These are phyloP conservation scores for Cataglyphis albicans DNA, from an alignment of 2,888 invertebrate species.

Conservation along the genomic window DNA sequence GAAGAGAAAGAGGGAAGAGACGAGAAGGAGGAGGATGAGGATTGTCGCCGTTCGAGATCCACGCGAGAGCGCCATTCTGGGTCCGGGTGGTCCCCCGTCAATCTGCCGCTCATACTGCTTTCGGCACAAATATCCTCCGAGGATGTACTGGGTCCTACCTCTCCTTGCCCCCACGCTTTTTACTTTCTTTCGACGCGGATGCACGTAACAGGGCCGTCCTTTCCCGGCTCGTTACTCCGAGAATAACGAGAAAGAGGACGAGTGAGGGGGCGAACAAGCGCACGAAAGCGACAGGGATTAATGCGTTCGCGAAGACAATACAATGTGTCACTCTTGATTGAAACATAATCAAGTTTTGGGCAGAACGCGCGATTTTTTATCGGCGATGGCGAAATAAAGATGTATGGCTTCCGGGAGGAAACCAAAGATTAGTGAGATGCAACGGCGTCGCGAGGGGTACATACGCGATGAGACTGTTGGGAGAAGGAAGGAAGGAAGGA, in stretches of 20 bases:
- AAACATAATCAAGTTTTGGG: background rate
- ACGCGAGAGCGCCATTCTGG: conserved; percentile 75
- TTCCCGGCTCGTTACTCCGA: conserved; percentile 58
- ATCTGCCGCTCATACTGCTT: conserved; percentile 83
- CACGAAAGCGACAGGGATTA: conserved; percentile 46
- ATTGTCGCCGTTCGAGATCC: conserved; percentile 76
- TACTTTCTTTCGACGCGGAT: conserved; percentile 73
- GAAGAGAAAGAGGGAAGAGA: conserved; percentile 45
- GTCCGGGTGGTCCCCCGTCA: conserved; percentile 84
- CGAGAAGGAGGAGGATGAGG: conserved; percentile 57
- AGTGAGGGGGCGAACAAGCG: conserved; percentile 8
- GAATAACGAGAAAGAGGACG: conserved; percentile 53
- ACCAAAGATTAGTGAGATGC: conserved; percentile 38
- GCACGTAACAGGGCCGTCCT: conserved; percentile 74
- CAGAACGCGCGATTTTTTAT: background rate
- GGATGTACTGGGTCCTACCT: conserved; percentile 76
- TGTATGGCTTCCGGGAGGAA: conserved; percentile 15
- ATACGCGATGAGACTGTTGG: conserved; percentile 69
- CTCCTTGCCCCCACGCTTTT: conserved; percentile 53
- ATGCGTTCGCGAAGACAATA: conserved; percentile 31
- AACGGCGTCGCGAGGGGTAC: conserved; percentile 66
- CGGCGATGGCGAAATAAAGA: background rate
- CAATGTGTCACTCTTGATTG: background rate
- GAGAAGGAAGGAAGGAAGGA: conserved; percentile 72
- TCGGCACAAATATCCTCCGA: conserved; percentile 84